Evolutionary conservation across 1,140 invertebrate species (phyloP).

Genomic region (Diachasmimorpha longicaudata): DNA sequence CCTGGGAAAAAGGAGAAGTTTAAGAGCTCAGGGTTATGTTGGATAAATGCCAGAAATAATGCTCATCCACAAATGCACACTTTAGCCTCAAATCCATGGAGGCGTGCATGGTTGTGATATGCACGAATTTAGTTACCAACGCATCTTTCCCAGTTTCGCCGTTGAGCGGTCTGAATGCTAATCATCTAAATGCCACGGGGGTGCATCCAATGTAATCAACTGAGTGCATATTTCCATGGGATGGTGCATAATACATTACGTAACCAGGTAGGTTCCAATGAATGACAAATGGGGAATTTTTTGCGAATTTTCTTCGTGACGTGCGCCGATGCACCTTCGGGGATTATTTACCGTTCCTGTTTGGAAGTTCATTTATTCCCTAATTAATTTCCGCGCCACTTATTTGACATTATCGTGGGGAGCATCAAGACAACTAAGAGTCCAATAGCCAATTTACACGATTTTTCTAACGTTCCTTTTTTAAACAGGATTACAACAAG

Average conservation of each 20-base stretch:
- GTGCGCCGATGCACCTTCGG: too few species aligned
- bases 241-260: background rate
- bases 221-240: slow-evolving; percentile 2
- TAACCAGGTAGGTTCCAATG: background rate
- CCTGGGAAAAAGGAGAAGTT: slow-evolving; percentile 4
- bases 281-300: background rate
- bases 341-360: too few species aligned
- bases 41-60: slow-evolving; percentile 39
- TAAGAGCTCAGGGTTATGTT: slow-evolving; percentile 26
- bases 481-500: background rate
- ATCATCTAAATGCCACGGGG: slow-evolving; percentile 9
- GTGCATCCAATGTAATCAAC: slow-evolving; percentile 8
- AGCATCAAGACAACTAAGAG: too few species aligned
- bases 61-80: slow-evolving; percentile 33
- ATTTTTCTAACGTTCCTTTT: background rate
- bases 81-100: slow-evolving; percentile 8
- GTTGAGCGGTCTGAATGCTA: background rate
- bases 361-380: too few species aligned
- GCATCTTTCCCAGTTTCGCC: background rate
- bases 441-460: background rate
- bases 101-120: slow-evolving; percentile 14
- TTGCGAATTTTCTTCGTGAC: background rate
- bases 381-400: too few species aligned
- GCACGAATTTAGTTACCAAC: background rate
- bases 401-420: too few species aligned